Evolutionary conservation across 2,113 vertebrate genomes (phyloP).

Genomic region (Phylloscopus whistleri): DNA sequence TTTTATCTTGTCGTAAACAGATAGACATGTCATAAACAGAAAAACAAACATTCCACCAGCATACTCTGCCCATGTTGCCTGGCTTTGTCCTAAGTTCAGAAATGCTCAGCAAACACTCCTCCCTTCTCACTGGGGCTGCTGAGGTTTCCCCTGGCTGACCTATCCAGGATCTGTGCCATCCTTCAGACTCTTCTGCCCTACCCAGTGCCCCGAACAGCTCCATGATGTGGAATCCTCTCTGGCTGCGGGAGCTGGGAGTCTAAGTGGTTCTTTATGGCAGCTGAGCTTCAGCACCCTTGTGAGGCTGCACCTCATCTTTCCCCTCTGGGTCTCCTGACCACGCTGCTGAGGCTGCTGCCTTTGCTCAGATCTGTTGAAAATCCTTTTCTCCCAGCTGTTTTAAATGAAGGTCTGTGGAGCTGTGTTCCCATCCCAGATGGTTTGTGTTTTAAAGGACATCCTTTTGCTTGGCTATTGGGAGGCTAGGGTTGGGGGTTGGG

Average conservation of each 20-base stretch:
- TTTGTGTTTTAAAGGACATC: not conserved
- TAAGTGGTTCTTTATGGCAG: not conserved
- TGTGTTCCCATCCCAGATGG: not conserved
- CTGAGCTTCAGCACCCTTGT: not conserved
- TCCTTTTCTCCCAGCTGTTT: not conserved
- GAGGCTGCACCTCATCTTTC: not conserved
- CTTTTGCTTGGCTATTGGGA: not conserved
- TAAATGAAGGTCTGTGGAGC: not conserved
- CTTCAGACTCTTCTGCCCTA: not conserved
- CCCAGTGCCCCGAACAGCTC: not conserved
- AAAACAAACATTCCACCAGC: not conserved
- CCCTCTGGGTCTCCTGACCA: not conserved
- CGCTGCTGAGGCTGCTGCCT: not conserved
- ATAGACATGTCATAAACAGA: not conserved
- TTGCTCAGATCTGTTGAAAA: not conserved
- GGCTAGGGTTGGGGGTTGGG: not conserved
- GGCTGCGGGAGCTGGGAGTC: not conserved
- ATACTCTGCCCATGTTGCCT: not conserved
- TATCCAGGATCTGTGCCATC: not conserved
- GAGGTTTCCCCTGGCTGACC: not conserved
- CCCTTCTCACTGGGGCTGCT: not conserved
- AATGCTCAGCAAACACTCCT: not conserved
- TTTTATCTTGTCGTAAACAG: not conserved
- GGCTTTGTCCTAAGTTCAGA: not conserved
- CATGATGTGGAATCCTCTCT: rapidly evolving